Evolutionary conservation across 2,888 invertebrate species (phyloP).

Genomic region (Loripinus fragilis): DNA sequence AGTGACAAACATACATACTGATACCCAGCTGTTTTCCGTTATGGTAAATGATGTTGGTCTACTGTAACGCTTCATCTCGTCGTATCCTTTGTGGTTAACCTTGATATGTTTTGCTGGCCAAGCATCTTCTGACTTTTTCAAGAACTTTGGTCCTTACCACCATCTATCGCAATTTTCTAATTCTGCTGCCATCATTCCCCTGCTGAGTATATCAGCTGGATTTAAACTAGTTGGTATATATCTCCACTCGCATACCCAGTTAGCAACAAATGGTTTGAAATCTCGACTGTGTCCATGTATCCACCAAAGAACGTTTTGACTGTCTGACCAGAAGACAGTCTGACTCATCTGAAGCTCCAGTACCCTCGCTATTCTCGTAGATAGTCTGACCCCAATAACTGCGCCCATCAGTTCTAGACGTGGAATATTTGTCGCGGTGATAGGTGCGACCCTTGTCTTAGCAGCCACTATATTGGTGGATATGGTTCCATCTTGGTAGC

Average conservation of each 20-base stretch:
- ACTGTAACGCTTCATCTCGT: constrained; percentile 1
- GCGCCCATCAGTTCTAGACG: constrained; percentile 37
- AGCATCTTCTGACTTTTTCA: too few species aligned
- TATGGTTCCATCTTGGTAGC: too few species aligned
- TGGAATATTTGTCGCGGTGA: constrained; percentile 34
- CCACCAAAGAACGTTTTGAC: too few species aligned
- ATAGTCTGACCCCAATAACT: constrained; percentile 21
- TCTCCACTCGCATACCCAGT: constrained; percentile 26
- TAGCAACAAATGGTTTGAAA: too few species aligned
- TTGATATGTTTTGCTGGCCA: neutral
- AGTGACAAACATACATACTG: too few species aligned
- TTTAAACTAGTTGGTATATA: too few species aligned
- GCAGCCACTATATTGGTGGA: constrained; percentile 4
- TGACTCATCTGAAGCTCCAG: constrained; percentile 21
- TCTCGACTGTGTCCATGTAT: too few species aligned
- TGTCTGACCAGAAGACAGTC: constrained; percentile 35
- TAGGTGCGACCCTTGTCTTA: constrained; percentile 4
- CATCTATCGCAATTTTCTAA: constrained; percentile 8
- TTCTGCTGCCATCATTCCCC: constrained; percentile 19
- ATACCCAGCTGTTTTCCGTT: constrained; percentile 8
- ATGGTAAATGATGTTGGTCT: neutral
- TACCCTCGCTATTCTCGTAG: constrained; percentile 12
- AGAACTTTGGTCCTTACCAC: too few species aligned
- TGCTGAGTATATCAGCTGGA: neutral
- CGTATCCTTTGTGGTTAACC: neutral